phyloP scores from a whole-genome alignment of 2,113 vertebrate species.

The Geococcyx californianus region DNA sequence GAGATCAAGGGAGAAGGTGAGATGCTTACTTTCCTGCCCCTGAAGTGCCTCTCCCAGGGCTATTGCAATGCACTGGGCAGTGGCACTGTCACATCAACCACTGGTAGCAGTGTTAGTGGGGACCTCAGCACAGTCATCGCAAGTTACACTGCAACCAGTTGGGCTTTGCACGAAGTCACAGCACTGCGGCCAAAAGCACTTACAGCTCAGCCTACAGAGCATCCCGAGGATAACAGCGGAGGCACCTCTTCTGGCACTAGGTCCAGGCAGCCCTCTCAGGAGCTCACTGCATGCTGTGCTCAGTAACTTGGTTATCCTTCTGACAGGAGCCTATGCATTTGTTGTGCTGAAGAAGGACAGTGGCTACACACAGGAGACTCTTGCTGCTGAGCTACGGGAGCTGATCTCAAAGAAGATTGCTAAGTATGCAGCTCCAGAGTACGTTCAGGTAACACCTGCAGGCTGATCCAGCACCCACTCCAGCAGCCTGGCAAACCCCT shows the following conservation, averaged over 20 bases:
- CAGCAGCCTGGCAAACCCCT: not conserved
- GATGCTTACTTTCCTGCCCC: not conserved
- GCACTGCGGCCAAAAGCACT: not conserved
- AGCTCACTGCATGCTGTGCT: accelerated
- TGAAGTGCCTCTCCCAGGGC: accelerated
- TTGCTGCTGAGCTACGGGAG: slow-evolving; percentile 62
- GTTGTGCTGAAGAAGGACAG: slow-evolving; percentile 77
- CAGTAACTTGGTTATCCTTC: not conserved
- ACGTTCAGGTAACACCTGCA: slow-evolving; percentile 71
- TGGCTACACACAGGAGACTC: not conserved
- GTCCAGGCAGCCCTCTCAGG: not conserved
- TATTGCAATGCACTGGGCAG: not conserved
- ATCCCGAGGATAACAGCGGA: not conserved
- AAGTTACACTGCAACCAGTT: not conserved
- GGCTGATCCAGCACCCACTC: not conserved
- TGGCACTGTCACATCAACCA: not conserved
- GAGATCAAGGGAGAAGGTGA: slow-evolving; percentile 82
- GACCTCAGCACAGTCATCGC: not conserved
- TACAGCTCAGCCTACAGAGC: not conserved
- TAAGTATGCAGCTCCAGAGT: slow-evolving; percentile 79
- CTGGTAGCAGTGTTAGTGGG: not conserved
- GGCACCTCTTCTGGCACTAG: not conserved
- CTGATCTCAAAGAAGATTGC: slow-evolving; percentile 77
- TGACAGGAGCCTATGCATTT: slow-evolving; percentile 75
- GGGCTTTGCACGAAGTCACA: not conserved